These are phyloP conservation scores for Plusia festucae DNA, from an alignment of 2,888 invertebrate species.

Conservation along the genomic window DNA sequence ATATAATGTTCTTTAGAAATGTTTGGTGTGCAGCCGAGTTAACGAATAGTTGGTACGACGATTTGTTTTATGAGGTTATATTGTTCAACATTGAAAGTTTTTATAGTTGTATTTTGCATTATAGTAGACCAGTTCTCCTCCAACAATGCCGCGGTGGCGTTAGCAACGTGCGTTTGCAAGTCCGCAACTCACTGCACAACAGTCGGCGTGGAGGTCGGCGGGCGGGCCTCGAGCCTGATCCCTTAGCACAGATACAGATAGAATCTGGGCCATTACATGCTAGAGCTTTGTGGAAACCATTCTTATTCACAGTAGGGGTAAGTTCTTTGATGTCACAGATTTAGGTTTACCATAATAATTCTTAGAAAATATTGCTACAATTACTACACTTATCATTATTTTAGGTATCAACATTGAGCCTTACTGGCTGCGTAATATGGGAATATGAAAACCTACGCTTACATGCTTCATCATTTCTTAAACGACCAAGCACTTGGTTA, in stretches of 20 bases:
- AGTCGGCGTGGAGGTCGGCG: conserved; percentile 69
- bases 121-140: conserved; percentile 66
- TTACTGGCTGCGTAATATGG: conserved; percentile 94
- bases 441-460: conserved; percentile 93
- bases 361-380: background rate
- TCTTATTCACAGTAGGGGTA: conserved; percentile 91
- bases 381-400: conserved; percentile 17
- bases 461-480: conserved; percentile 88
- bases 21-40: conserved; percentile 78
- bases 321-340: conserved; percentile 60
- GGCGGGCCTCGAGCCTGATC: conserved; percentile 72
- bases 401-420: conserved; percentile 92
- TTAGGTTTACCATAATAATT: background rate
- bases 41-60: conserved; percentile 76
- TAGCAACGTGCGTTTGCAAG: conserved; percentile 67
- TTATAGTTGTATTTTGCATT: conserved; percentile 43
- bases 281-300: conserved; percentile 89
- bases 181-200: conserved; percentile 79
- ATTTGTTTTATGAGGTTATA: conserved; percentile 27
- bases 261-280: conserved; percentile 81
- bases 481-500: conserved; percentile 87
- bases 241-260: conserved; percentile 79
- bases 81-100: conserved; percentile 26
- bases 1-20: conserved; percentile 84
- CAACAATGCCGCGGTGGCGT: conserved; percentile 58